phyloP scores from a whole-genome alignment of 2,888 invertebrate genomes.

The Eilema griseolum region DNA sequence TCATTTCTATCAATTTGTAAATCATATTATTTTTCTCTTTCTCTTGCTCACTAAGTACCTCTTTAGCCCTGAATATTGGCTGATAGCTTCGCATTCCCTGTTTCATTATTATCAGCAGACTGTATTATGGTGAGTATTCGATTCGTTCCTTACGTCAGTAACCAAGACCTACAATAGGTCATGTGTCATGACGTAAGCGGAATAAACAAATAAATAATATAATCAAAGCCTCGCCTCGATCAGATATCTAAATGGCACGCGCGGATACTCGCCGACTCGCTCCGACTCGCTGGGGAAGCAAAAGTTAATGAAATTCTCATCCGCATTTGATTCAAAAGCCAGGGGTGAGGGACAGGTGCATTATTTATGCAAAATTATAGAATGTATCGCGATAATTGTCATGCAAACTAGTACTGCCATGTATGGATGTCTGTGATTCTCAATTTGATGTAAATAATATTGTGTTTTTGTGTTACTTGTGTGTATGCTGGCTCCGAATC shows the following conservation, averaged over 20 bases:
- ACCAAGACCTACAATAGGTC: neutral
- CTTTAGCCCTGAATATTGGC: too few relatives aligned
- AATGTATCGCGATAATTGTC: neutral
- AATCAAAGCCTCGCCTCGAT: neutral
- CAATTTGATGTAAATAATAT: neutral
- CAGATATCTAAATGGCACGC: neutral
- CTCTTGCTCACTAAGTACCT: too few relatives aligned
- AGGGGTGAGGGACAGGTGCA: neutral
- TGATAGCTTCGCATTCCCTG: neutral
- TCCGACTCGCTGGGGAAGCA: neutral
- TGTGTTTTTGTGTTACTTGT: neutral
- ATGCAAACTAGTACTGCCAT: neutral
- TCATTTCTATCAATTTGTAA: too few relatives aligned
- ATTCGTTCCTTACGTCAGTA: neutral
- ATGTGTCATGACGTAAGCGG: neutral
- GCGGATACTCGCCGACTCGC: neutral
- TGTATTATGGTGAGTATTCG: neutral
- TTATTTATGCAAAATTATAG: constrained; percentile 1
- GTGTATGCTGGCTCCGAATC: neutral
- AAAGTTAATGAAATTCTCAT: neutral
- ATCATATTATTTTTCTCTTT: too few relatives aligned
- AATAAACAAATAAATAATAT: constrained; percentile 4
- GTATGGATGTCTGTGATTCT: neutral
- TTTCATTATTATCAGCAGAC: neutral
- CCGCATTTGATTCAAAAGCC: constrained; percentile 5